Evolutionary conservation across 2,888 invertebrate genomes (phyloP).

Genomic region (Campopleginae sp.): DNA sequence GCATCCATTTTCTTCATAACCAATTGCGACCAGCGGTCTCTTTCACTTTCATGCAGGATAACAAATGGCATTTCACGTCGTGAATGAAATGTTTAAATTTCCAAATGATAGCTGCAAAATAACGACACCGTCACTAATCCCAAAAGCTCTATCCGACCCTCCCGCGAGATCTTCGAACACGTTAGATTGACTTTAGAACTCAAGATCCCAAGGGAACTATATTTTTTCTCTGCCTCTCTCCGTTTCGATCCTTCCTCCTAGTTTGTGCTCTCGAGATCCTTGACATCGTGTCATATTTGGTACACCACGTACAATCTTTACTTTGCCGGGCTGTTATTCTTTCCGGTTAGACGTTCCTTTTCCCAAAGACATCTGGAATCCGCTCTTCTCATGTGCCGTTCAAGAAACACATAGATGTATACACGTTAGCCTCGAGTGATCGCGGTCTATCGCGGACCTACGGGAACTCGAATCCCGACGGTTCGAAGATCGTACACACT

Average conservation of each 20-base stretch:
- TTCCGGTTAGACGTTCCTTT: constrained; percentile 12
- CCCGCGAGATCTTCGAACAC: constrained; percentile 47
- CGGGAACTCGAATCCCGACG: constrained; percentile 32
- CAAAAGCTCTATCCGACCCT: constrained; percentile 31
- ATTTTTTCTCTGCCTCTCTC: constrained; percentile 29
- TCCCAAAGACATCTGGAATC: not conserved
- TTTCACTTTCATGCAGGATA: constrained; percentile 25
- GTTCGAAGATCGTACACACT: constrained; percentile 37
- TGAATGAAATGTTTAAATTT: constrained; percentile 15
- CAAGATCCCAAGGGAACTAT: constrained; percentile 56
- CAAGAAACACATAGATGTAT: not conserved
- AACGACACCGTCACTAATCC: constrained; percentile 42
- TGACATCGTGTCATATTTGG: constrained; percentile 44
- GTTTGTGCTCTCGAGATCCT: constrained; percentile 27
- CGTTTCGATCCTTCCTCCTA: not conserved
- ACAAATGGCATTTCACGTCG: not conserved
- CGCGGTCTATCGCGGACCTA: constrained; percentile 38
- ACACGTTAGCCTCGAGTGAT: constrained; percentile 11
- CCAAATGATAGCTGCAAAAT: constrained; percentile 24
- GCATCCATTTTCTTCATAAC: constrained; percentile 17
- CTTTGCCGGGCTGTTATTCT: constrained; percentile 46
- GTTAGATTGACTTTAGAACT: constrained; percentile 62
- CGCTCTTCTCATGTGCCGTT: not conserved
- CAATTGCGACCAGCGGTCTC: not conserved
- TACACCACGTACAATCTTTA: constrained; percentile 29